phyloP scores from a whole-genome alignment of 2,113 vertebrate species.

The Hemichromis elongatus region DNA sequence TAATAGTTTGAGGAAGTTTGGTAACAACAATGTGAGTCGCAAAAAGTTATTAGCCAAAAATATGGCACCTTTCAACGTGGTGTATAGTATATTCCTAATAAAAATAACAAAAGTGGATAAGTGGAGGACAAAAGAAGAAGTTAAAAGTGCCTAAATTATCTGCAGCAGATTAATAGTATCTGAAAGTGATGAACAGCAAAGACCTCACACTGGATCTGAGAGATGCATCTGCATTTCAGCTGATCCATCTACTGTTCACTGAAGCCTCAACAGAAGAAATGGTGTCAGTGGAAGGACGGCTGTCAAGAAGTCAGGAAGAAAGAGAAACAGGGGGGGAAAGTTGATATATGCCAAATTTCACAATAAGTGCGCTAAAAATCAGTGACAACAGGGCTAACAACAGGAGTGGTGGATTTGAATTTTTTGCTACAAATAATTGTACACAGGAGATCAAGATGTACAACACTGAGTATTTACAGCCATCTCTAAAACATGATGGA shows the following conservation, averaged over 20 bases:
- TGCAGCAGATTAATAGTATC: background rate
- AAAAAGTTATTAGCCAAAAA: background rate
- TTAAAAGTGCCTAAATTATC: background rate
- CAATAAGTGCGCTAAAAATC: background rate
- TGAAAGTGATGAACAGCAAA: background rate
- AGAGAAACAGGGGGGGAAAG: background rate
- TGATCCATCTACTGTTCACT: background rate
- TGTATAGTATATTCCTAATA: background rate
- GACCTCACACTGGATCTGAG: background rate
- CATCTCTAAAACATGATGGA: background rate
- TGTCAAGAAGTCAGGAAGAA: background rate
- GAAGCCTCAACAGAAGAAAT: background rate
- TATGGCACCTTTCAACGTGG: background rate
- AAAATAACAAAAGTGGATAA: background rate
- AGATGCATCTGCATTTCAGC: background rate
- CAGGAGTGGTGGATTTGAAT: background rate
- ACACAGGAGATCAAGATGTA: background rate
- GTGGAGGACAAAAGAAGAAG: background rate
- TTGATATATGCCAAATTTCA: background rate
- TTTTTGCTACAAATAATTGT: background rate
- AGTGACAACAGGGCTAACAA: background rate
- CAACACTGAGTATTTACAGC: background rate
- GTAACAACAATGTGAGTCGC: background rate
- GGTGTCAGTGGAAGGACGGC: background rate
- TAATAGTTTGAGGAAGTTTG: background rate